phyloP scores from a whole-genome alignment of 1,140 invertebrate genomes.

The Antheraea mylitta region DNA sequence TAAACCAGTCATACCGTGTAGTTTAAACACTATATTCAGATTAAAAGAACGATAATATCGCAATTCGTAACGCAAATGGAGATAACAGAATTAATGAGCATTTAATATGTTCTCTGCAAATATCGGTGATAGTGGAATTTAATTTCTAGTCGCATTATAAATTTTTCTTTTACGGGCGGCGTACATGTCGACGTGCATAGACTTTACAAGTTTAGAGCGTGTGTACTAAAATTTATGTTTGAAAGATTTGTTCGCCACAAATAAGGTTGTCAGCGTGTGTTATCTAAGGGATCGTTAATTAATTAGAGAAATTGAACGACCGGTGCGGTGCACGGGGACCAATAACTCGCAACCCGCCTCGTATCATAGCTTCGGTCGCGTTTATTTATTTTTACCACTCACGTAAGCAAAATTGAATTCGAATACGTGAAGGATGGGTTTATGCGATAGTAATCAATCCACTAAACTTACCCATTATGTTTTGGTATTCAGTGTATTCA shows the following conservation, averaged over 20 bases:
- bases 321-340: slow-evolving; percentile 62
- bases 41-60: slow-evolving; percentile 28
- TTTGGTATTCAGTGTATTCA: no score
- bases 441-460: slow-evolving; percentile 22
- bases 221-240: slow-evolving; percentile 74
- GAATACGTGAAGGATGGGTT: slow-evolving; percentile 44
- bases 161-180: slow-evolving; percentile 47
- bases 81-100: slow-evolving; percentile 13
- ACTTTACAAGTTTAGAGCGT: slow-evolving; percentile 72
- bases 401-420: slow-evolving; percentile 76
- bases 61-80: slow-evolving; percentile 11
- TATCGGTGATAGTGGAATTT: slow-evolving; percentile 21
- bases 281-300: slow-evolving; percentile 77
- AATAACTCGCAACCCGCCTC: slow-evolving; percentile 75
- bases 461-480: neutral
- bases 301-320: slow-evolving; percentile 78
- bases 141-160: slow-evolving; percentile 31
- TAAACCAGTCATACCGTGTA: slow-evolving; percentile 41
- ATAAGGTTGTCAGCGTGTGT: slow-evolving; percentile 75
- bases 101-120: slow-evolving; percentile 25
- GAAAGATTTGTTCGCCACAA: slow-evolving; percentile 77
- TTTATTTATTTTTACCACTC: slow-evolving; percentile 77
- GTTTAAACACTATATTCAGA: slow-evolving; percentile 27
- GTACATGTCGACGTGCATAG: slow-evolving; percentile 54
- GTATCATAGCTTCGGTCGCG: slow-evolving; percentile 70